phyloP scores from a whole-genome alignment of 2,888 invertebrate genomes.

The Limnephilus lunatus region DNA sequence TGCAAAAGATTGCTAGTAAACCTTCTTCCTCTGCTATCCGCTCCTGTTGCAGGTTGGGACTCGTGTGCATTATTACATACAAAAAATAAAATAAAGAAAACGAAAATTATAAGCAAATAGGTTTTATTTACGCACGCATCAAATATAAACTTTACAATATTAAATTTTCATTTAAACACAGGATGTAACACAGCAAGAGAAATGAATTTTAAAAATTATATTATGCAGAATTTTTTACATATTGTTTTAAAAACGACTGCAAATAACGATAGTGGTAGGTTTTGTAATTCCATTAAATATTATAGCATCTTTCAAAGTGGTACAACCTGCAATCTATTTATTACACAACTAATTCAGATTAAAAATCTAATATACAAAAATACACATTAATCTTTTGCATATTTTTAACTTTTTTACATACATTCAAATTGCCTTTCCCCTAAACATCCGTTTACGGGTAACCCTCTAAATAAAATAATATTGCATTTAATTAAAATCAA shows the following conservation, averaged over 20 bases:
- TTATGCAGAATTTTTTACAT: neutral
- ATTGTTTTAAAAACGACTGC: neutral
- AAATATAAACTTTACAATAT: conserved; percentile 22
- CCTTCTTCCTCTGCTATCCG: no score
- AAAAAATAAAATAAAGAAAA: neutral
- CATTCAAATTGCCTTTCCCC: neutral
- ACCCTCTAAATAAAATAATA: neutral
- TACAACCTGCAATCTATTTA: neutral
- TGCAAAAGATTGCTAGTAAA: no score
- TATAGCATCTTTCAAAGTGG: neutral
- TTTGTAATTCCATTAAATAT: neutral
- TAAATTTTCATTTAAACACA: neutral
- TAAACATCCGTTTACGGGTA: neutral
- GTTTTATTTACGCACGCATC: conserved; percentile 15
- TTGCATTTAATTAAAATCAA: conserved; percentile 8
- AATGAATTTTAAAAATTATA: neutral
- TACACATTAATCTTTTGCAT: neutral
- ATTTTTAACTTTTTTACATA: neutral
- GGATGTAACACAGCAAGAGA: neutral
- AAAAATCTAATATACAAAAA: conserved; percentile 15
- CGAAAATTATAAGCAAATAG: conserved; percentile 18
- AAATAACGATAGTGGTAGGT: neutral
- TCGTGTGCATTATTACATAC: neutral
- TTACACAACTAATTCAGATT: neutral
- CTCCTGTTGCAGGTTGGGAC: neutral